Conservation (phyloP, 2,888 invertebrate genomes). For the Stenchaetothrips biformis region DNA sequence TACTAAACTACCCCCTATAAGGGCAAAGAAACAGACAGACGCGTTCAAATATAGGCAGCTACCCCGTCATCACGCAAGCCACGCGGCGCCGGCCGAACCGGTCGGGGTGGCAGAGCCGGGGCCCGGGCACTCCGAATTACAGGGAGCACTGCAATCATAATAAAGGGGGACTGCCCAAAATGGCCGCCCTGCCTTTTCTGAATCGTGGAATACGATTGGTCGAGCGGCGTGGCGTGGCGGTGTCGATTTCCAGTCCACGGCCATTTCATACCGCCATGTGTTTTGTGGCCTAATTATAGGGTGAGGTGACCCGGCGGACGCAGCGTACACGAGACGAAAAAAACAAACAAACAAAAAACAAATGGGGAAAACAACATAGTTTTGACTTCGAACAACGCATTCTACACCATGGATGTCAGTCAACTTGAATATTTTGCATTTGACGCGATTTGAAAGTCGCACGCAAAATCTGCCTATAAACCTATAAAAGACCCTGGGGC, state of each 20-base stretch:
- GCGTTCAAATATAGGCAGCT: not conserved
- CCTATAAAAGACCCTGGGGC: not conserved
- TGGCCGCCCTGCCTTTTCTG: not conserved
- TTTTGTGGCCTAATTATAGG: too few species aligned
- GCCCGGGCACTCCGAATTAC: not conserved
- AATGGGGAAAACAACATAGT: not conserved
- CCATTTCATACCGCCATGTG: too few species aligned
- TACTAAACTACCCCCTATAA: too few species aligned
- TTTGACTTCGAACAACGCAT: not conserved
- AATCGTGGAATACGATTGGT: slow-evolving; percentile 14
- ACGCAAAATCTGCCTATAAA: not conserved
- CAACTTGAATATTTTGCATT: not conserved
- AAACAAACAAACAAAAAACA: not conserved
- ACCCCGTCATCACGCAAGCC: not conserved
- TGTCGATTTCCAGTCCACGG: not conserved
- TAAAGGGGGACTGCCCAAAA: not conserved
- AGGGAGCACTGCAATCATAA: slow-evolving; percentile 10
- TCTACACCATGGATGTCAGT: not conserved
- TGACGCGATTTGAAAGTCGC: not conserved
- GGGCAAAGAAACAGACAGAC: too few species aligned
- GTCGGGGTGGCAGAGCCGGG: too few species aligned
- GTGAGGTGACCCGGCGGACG: not conserved
- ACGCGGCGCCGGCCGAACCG: too few species aligned
- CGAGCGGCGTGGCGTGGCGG: not conserved
- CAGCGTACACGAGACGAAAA: not conserved